phyloP scores from a whole-genome alignment of 2,888 invertebrate species.

The Ypsolopha sequella region DNA sequence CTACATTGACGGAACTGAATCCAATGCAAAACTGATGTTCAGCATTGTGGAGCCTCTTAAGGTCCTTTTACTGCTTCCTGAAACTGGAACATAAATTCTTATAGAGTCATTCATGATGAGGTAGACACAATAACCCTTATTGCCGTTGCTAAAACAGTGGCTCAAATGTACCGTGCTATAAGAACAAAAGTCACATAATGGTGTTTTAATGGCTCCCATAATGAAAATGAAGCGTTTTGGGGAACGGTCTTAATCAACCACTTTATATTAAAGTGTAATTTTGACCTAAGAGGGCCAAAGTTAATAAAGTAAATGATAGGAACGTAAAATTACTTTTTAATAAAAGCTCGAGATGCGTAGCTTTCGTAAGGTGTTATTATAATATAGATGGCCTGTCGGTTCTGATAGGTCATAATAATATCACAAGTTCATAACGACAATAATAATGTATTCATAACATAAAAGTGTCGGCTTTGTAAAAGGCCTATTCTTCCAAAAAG shows the following conservation, averaged over 20 bases:
- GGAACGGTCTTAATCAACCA: not conserved
- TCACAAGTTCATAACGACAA: too few species aligned
- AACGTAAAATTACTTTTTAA: slow-evolving; percentile 47
- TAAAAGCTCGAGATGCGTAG: slow-evolving; percentile 32
- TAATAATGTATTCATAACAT: too few species aligned
- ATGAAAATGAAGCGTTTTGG: not conserved
- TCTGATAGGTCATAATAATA: too few species aligned
- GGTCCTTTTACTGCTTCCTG: too few species aligned
- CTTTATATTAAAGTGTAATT: not conserved
- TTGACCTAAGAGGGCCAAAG: not conserved
- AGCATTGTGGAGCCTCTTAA: too few species aligned
- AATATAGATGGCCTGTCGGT: too few species aligned
- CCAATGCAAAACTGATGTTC: too few species aligned
- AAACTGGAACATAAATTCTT: not conserved
- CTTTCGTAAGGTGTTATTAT: slow-evolving; percentile 31
- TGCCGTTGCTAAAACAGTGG: not conserved
- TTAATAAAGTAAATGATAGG: not conserved
- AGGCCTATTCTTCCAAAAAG: too few species aligned
- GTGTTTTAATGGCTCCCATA: not conserved
- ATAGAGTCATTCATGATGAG: not conserved
- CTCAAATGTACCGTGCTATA: not conserved
- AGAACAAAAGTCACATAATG: slow-evolving; percentile 1
- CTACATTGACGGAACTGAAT: too few species aligned
- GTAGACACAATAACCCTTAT: not conserved
- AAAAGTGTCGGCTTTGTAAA: too few species aligned